Evolutionary conservation across 2,888 invertebrate genomes (phyloP).

Genomic region (Ormyrus rosae): DNA sequence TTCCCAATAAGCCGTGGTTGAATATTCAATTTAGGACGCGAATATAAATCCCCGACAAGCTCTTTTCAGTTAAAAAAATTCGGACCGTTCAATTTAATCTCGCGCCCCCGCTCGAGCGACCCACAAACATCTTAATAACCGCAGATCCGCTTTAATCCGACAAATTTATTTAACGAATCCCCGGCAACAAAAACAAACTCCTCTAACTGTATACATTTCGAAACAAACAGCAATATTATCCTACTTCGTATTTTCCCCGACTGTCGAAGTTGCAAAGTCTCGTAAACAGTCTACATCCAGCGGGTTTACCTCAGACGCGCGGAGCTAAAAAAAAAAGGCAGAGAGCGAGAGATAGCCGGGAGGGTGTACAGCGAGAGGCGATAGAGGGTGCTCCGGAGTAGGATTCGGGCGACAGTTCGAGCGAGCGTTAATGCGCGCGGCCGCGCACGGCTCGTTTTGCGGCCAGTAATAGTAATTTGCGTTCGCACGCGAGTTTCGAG

Average conservation of each 20-base stretch:
- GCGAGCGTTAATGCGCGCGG: slow-evolving; percentile 31
- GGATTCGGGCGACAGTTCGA: slow-evolving; percentile 1
- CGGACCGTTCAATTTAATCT: too few species aligned
- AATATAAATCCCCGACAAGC: too few species aligned
- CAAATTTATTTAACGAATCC: too few species aligned
- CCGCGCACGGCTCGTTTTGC: slow-evolving; percentile 24
- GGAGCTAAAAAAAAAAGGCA: background rate
- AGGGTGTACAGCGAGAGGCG: background rate
- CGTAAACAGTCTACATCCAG: slow-evolving; percentile 20
- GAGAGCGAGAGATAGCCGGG: background rate
- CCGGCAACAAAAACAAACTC: too few species aligned
- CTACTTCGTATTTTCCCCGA: slow-evolving; percentile 6
- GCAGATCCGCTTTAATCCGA: too few species aligned
- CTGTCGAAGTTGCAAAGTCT: slow-evolving; percentile 11
- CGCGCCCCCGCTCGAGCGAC: too few species aligned
- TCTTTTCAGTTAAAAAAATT: too few species aligned
- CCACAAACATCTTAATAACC: too few species aligned
- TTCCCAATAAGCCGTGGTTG: too few species aligned
- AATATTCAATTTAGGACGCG: too few species aligned
- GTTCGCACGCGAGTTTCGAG: slow-evolving; percentile 2
- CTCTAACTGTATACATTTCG: too few species aligned
- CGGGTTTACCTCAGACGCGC: slow-evolving; percentile 4
- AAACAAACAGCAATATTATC: too few species aligned
- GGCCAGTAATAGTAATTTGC: slow-evolving; percentile 30
- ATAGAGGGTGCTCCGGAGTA: background rate